Conservation (phyloP, 2,888 invertebrate genomes). For the Dorcus hopei region DNA sequence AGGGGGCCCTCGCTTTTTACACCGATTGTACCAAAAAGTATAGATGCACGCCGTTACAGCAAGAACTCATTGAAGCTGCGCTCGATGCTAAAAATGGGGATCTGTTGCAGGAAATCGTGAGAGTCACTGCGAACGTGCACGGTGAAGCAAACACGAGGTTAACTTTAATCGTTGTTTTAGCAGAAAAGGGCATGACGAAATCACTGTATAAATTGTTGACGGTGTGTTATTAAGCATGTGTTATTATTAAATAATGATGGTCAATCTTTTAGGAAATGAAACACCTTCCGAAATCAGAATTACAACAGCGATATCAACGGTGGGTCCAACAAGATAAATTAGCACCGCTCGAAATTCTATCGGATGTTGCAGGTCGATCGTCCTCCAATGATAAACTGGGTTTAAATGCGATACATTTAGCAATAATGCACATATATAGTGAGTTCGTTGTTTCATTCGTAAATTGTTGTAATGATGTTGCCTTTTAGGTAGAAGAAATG, state of each 20-base stretch:
- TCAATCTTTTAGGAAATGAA: slow-evolving; percentile 43
- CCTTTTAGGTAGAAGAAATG: slow-evolving; percentile 53
- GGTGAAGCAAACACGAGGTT: slow-evolving; percentile 49
- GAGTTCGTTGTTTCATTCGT: slow-evolving; percentile 31
- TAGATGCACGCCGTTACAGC: slow-evolving; percentile 62
- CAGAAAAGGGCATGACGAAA: slow-evolving; percentile 55
- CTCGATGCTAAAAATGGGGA: slow-evolving; percentile 44
- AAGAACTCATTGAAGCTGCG: slow-evolving; percentile 56
- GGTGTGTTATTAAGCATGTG: slow-evolving; percentile 32
- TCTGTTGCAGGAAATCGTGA: slow-evolving; percentile 43
- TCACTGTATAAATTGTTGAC: slow-evolving; percentile 52
- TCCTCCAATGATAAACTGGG: slow-evolving; percentile 39
- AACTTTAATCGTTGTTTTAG: slow-evolving; percentile 53
- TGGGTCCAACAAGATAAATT: slow-evolving; percentile 40
- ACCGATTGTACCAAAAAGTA: slow-evolving; percentile 51
- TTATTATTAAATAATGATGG: slow-evolving; percentile 24
- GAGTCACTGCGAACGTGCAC: slow-evolving; percentile 45
- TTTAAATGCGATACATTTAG: slow-evolving; percentile 47
- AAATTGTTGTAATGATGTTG: neutral
- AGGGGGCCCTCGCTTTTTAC: slow-evolving; percentile 58
- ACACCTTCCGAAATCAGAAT: slow-evolving; percentile 39
- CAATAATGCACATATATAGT: slow-evolving; percentile 55
- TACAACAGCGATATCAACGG: slow-evolving; percentile 36
- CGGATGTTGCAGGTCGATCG: slow-evolving; percentile 30
- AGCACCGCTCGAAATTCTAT: slow-evolving; percentile 35